phyloP scores from a whole-genome alignment of 2,113 vertebrate species.

The Pardalotus punctatus region DNA sequence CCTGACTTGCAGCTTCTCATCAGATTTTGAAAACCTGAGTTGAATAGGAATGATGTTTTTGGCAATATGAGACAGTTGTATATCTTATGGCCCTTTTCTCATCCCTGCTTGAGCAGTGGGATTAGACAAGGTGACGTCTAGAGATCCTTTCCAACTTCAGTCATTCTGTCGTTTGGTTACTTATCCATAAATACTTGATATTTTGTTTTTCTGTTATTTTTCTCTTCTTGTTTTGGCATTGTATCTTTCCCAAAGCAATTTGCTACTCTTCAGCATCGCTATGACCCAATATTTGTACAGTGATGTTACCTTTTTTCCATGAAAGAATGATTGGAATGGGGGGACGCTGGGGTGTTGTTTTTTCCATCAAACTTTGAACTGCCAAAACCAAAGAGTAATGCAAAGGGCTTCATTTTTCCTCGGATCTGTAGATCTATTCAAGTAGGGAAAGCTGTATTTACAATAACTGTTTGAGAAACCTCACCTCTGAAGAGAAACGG shows the following conservation, averaged over 20 bases:
- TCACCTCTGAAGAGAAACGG: background rate
- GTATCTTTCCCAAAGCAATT: background rate
- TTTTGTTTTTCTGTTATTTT: background rate
- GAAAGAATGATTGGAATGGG: accelerated
- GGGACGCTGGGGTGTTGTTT: background rate
- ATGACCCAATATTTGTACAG: background rate
- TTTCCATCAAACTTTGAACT: background rate
- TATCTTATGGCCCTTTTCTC: background rate
- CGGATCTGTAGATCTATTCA: background rate
- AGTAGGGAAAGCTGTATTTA: background rate
- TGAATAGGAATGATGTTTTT: background rate
- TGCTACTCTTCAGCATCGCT: background rate
- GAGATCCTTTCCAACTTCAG: background rate
- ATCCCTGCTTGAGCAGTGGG: background rate
- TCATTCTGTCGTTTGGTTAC: background rate
- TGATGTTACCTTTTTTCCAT: background rate
- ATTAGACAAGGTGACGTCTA: background rate
- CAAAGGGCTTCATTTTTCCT: background rate
- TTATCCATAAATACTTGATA: background rate
- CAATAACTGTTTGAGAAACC: background rate
- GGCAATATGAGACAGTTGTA: background rate
- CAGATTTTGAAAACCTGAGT: background rate
- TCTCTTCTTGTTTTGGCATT: background rate
- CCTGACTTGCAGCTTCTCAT: background rate
- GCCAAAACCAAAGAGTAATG: background rate